Percentiles rank a stretch among this genome's conserved stretches.
phyloP scores from a whole-genome alignment of 1,140 invertebrate genomes.

The Nephotettix cincticeps region DNA sequence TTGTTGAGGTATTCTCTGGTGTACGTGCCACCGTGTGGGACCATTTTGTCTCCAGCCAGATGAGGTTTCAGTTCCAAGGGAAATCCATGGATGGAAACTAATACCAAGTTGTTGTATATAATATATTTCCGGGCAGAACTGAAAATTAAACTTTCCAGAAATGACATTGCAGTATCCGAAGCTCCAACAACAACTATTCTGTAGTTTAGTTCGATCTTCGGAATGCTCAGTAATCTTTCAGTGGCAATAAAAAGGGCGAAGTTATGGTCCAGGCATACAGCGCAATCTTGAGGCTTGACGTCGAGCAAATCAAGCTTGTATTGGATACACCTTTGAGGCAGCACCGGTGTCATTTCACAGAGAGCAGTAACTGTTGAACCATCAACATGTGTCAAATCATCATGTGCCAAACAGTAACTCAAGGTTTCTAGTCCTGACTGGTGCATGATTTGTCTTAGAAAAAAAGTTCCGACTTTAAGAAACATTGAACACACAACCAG shows the following conservation, averaged over 20 bases:
- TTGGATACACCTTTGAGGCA: constrained; percentile 8
- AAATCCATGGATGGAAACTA: constrained; percentile 65
- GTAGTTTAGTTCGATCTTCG: constrained; percentile 54
- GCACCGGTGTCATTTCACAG: constrained; percentile 24
- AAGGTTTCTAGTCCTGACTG: background rate
- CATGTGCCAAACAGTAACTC: background rate
- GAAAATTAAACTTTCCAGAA: constrained; percentile 64
- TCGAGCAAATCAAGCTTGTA: constrained; percentile 14
- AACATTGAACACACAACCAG: background rate
- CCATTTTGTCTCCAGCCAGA: constrained; percentile 48
- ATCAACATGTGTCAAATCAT: background rate
- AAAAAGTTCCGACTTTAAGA: background rate
- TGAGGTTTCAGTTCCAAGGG: constrained; percentile 52
- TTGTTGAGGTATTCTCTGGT: constrained; percentile 52
- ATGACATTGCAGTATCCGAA: constrained; percentile 65
- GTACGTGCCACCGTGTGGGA: constrained; percentile 52
- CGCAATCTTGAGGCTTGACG: background rate
- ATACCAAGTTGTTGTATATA: constrained; percentile 57
- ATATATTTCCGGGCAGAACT: constrained; percentile 30
- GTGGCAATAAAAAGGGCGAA: constrained; percentile 52
- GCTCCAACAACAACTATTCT: constrained; percentile 73
- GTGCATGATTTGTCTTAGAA: constrained; percentile 7
- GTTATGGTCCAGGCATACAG: constrained; percentile 30
- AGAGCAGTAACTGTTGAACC: constrained; percentile 12
- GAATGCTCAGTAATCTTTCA: constrained; percentile 47